Percentiles rank a stretch among this genome's conserved stretches.
phyloP scores from a whole-genome alignment of 2,797 vertebrate genomes.

The Pangasius djambal region DNA sequence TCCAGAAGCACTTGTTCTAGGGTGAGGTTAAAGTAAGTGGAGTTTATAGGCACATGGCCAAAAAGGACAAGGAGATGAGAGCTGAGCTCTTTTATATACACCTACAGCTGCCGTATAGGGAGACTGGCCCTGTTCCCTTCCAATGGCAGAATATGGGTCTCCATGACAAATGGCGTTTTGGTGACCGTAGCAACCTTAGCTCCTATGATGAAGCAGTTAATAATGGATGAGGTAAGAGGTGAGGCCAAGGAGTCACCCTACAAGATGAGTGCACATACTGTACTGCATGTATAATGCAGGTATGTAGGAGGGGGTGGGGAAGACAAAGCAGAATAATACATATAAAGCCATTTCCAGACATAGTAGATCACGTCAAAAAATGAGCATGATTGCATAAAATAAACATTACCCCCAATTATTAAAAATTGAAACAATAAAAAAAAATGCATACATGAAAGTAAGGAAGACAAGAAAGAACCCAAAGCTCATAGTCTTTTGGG shows the following conservation, averaged over 20 bases:
- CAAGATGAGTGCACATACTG: background rate
- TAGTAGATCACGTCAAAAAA: background rate
- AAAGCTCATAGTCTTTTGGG: background rate
- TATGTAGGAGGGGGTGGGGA: background rate
- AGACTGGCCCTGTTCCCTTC: constrained; percentile 31
- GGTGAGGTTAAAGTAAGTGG: constrained; percentile 13
- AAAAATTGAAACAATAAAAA: background rate
- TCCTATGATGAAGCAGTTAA: constrained; percentile 63
- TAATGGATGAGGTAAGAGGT: constrained; percentile 58
- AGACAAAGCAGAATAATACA: background rate
- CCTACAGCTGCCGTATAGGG: constrained; percentile 14
- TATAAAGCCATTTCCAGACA: background rate
- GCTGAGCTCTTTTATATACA: constrained; percentile 12
- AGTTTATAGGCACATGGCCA: background rate
- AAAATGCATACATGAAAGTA: background rate
- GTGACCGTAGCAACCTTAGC: constrained; percentile 60
- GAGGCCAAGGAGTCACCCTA: background rate
- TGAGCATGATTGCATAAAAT: background rate
- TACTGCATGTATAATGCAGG: background rate
- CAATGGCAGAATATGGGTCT: constrained; percentile 63
- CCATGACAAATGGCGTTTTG: constrained; percentile 63
- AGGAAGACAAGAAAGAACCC: background rate
- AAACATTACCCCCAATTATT: background rate
- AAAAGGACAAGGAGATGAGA: constrained; percentile 35
- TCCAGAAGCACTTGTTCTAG: constrained; percentile 16